Evolutionary conservation across 2,113 vertebrate genomes (phyloP), one percentile per base, ranked within the genome.

Genomic region (Fregetta grallaria): DNA sequence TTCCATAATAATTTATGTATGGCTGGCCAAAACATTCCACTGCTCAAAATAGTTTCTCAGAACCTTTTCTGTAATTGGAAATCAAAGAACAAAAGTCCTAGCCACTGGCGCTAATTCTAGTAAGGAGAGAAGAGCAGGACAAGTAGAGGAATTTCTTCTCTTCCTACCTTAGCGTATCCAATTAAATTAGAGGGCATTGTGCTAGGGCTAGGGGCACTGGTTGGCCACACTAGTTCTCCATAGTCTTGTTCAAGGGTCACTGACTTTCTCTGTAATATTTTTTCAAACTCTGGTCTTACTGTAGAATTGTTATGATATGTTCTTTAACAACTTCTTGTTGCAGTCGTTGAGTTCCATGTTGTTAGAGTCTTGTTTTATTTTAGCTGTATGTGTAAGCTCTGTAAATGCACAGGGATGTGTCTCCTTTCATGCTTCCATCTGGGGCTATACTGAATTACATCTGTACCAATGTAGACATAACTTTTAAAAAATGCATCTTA

Each of bases 111-210:
- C 1, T 68, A 61, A 67, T 68, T 82, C 17, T 70, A 20, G 8
- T 82, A 65, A 73, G 53, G 52, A 79, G 52, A 79, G 63, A 67
- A 72, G 62, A 62, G 63, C 25, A 17, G 29, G 34, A 62, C 22
- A 59, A 30, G 27, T 63, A 53, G 70, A 77, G 27, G 21, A n/a
- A 13, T 55, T 26, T 72, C 59, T 59, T 62, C 4, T 71, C 14
- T 71, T 84, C 42, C 42, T 50, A 3, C n/a, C 5, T 32, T 62
- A 61, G 13, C 1, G 1, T 42, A 50, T 13, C 13, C 0, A 4
- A 1, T 45, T 5, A 29, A 10, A 11, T 55, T 52, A 26, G 55
- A 50, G 36, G 45, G 15, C 13, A 11, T n/a, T 76, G 38, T 53
- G 29, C 36, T 59, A 14, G 63, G 50, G 15, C 36, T 40, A 13